These are phyloP conservation scores for Nemoura dubitans DNA, from an alignment of 2,888 invertebrate species.

Conservation along the genomic window DNA sequence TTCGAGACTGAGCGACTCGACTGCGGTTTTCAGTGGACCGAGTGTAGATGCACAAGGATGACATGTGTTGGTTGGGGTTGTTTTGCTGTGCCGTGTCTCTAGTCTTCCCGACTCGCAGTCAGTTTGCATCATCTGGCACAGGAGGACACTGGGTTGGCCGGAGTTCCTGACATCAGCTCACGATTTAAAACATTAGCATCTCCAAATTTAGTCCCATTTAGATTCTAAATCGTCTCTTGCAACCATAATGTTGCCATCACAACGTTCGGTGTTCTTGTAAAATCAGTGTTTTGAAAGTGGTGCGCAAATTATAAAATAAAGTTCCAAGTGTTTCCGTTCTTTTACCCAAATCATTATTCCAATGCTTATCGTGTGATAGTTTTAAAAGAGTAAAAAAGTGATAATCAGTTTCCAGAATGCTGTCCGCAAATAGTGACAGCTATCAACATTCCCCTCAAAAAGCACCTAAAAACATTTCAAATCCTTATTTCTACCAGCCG, in stretches of 20 bases:
- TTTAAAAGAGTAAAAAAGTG: neutral
- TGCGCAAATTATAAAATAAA: neutral
- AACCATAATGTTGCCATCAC: neutral
- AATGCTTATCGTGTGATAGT: neutral
- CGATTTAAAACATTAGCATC: neutral
- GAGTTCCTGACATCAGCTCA: neutral
- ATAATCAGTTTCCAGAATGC: neutral
- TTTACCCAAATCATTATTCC: neutral
- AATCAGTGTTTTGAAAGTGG: neutral
- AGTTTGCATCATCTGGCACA: neutral
- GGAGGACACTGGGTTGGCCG: neutral
- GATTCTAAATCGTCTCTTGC: neutral
- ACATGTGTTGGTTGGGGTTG: neutral
- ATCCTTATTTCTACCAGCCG: conserved; percentile 7
- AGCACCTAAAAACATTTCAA: neutral
- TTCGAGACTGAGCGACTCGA: too few relatives aligned
- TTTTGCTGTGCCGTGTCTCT: neutral
- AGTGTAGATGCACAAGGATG: neutral
- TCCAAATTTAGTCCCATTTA: neutral
- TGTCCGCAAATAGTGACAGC: conserved; percentile 7
- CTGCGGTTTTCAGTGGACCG: neutral
- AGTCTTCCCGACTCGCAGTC: neutral
- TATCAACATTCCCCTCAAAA: neutral
- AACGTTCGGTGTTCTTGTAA: neutral
- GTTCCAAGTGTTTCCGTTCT: neutral